Evolutionary conservation across 2,888 invertebrate species (phyloP).

Genomic region (Bruchidius siliquastri): DNA sequence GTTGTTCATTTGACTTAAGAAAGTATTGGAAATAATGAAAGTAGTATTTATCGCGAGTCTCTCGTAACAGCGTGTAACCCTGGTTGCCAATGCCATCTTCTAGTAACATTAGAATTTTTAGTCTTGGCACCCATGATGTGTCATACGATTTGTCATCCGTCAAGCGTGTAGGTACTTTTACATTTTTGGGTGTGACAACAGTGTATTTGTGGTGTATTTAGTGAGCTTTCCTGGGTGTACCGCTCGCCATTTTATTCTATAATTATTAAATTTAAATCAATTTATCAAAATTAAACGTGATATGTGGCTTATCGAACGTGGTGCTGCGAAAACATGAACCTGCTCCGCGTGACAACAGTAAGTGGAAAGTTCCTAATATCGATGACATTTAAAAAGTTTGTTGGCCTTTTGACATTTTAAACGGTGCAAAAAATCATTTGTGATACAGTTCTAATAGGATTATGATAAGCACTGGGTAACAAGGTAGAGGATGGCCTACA

Average conservation of each 20-base stretch:
- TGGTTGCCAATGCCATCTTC: neutral
- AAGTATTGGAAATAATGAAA: too few species aligned
- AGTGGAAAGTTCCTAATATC: constrained; percentile 12
- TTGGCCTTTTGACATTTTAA: constrained; percentile 34
- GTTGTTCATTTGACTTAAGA: too few species aligned
- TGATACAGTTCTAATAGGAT: constrained; percentile 4
- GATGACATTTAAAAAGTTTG: constrained; percentile 26
- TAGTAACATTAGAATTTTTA: neutral
- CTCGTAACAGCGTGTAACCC: neutral
- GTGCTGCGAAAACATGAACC: constrained; percentile 17
- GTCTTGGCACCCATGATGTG: constrained; percentile 4
- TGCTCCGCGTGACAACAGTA: constrained; percentile 19
- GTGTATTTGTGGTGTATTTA: constrained; percentile 20
- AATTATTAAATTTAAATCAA: constrained; percentile 24
- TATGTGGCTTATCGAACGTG: constrained; percentile 12
- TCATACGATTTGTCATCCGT: neutral
- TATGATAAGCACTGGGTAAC: neutral
- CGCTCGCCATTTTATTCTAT: constrained; percentile 32
- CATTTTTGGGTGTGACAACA: constrained; percentile 28
- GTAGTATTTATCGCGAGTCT: neutral
- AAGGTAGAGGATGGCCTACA: neutral
- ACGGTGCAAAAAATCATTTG: constrained; percentile 21
- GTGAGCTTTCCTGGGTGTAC: constrained; percentile 29
- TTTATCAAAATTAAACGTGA: constrained; percentile 16
- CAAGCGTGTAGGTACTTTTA: constrained; percentile 18